phyloP scores from a whole-genome alignment of 2,797 vertebrate species.

The Psittacula derbiana region DNA sequence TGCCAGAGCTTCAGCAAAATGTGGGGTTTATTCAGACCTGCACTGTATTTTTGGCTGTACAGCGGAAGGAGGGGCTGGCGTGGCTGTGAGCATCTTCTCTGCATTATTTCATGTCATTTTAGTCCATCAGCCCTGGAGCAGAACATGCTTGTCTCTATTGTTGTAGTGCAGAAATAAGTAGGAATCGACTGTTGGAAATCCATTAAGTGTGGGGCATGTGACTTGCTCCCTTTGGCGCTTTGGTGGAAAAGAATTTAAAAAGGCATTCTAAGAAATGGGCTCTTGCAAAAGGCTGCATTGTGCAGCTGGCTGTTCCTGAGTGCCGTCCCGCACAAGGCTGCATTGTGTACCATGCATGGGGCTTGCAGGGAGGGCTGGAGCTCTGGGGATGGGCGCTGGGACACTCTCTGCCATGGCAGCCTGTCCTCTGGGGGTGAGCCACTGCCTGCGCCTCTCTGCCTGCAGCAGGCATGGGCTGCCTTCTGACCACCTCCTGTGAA shows the following conservation, averaged over 20 bases:
- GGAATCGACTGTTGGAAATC: not conserved
- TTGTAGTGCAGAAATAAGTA: not conserved
- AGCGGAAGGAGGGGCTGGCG: not conserved
- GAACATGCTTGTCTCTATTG: not conserved
- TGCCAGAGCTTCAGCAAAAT: not conserved
- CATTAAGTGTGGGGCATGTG: not conserved
- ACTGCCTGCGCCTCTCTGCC: not conserved
- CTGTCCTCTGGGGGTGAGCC: rapidly evolving
- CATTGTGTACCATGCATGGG: not conserved
- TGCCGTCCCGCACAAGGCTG: not conserved
- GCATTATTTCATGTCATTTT: not conserved
- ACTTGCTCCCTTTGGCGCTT: not conserved
- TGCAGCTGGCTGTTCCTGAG: not conserved
- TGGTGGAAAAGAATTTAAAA: not conserved
- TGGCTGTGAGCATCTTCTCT: not conserved
- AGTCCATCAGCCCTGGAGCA: not conserved
- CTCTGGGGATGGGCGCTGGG: not conserved
- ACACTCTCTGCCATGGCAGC: not conserved
- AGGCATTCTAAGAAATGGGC: not conserved
- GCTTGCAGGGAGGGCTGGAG: not conserved
- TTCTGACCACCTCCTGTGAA: not conserved
- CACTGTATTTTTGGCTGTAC: not conserved
- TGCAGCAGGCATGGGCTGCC: not conserved
- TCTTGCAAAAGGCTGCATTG: constrained; percentile 44
- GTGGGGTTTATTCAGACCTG: not conserved